Evolutionary conservation across 2,888 invertebrate genomes (phyloP).

Genomic region (Plagodis dolabraria): DNA sequence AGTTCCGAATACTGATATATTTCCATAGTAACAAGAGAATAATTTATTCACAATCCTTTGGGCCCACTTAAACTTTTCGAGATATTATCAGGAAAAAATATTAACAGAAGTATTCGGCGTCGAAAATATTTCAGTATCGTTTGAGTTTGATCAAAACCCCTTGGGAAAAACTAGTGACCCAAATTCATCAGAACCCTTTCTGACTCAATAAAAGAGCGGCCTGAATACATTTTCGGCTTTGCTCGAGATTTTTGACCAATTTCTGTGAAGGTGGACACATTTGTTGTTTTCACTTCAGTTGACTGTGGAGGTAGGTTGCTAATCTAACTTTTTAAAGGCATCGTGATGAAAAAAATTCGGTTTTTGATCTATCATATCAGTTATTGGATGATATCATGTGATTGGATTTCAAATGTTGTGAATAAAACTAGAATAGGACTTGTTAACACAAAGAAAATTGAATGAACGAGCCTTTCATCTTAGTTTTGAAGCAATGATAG

Average conservation of each 20-base stretch:
- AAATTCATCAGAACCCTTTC: constrained; percentile 33
- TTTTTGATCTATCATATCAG: background rate
- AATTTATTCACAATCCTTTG: constrained; percentile 18
- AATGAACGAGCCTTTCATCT: too few species aligned
- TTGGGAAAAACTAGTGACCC: constrained; percentile 31
- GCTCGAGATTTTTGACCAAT: constrained; percentile 16
- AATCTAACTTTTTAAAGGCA: constrained; percentile 3
- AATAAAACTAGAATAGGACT: too few species aligned
- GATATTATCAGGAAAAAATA: constrained; percentile 17
- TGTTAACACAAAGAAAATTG: too few species aligned
- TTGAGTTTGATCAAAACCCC: constrained; percentile 31
- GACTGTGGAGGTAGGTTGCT: constrained; percentile 1
- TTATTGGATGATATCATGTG: too few species aligned
- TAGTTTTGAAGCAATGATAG: too few species aligned
- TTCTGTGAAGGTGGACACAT: constrained; percentile 15
- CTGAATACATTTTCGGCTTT: constrained; percentile 19
- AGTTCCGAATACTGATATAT: background rate
- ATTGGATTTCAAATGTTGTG: too few species aligned
- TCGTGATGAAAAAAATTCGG: background rate
- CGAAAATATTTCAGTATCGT: constrained; percentile 27
- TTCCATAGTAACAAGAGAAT: constrained; percentile 5
- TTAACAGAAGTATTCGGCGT: constrained; percentile 23
- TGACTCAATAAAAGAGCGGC: constrained; percentile 21
- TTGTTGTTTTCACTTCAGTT: constrained; percentile 8
- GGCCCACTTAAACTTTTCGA: constrained; percentile 19